Evolutionary conservation across 2,888 invertebrate genomes (phyloP).

Genomic region (Hetaerina titia): DNA sequence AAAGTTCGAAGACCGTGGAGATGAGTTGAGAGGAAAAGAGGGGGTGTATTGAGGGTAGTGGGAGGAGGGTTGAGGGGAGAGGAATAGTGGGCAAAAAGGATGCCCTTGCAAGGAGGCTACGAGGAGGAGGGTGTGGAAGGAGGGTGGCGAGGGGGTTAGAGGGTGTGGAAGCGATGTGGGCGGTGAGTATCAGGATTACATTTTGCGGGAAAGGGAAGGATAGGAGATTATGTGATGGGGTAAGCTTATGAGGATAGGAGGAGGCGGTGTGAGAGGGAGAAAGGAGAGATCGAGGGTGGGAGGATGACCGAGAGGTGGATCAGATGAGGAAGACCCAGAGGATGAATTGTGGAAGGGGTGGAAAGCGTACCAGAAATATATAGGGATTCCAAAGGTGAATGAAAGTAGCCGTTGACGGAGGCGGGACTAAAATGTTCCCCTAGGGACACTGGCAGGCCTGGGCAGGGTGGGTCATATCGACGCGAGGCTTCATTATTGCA

Average conservation of each 20-base stretch:
- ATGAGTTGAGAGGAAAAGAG: neutral
- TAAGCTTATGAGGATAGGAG: neutral
- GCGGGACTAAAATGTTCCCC: neutral
- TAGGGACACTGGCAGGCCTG: neutral
- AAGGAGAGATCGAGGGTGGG: neutral
- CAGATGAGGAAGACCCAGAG: neutral
- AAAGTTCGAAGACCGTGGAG: neutral
- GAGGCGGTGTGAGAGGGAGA: neutral
- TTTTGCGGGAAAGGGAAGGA: neutral
- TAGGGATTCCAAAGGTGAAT: conserved; percentile 11
- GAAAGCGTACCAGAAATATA: neutral
- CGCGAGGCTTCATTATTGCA: too few relatives aligned
- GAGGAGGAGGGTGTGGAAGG: neutral
- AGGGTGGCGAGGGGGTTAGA: neutral
- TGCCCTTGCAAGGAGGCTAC: neutral
- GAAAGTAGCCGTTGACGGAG: neutral
- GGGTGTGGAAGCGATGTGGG: neutral
- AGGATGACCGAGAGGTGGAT: neutral
- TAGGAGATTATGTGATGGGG: conserved; percentile 33
- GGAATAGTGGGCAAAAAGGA: neutral
- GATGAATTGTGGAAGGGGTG: neutral
- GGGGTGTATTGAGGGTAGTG: neutral
- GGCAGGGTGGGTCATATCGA: neutral
- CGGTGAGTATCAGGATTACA: neutral
- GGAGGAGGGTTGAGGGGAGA: neutral